phyloP scores from a whole-genome alignment of 2,113 vertebrate species.

The Caracal caracal region DNA sequence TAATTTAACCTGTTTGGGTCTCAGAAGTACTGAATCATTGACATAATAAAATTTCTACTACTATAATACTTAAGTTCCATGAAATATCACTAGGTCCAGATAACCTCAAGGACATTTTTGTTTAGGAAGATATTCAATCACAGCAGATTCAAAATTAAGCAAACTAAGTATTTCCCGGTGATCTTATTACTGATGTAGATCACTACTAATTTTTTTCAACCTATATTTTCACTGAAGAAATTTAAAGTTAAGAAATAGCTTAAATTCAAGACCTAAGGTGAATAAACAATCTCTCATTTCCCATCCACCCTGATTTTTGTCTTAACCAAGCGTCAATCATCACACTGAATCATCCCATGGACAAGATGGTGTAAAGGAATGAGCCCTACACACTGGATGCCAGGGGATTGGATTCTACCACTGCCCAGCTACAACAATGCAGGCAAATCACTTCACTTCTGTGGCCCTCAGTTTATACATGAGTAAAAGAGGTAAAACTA shows the following conservation, averaged over 20 bases:
- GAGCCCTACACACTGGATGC: not conserved
- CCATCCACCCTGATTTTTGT: not conserved
- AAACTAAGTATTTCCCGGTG: constrained; percentile 23
- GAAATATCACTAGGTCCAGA: constrained; percentile 52
- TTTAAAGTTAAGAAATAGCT: constrained; percentile 22
- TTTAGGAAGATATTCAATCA: constrained; percentile 8
- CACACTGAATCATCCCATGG: not conserved
- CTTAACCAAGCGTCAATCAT: not conserved
- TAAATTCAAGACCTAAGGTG: not conserved
- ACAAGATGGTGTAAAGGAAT: not conserved
- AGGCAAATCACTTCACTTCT: not conserved
- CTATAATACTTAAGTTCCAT: not conserved
- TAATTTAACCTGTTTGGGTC: not conserved
- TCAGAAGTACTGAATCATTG: not conserved
- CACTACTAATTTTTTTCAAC: not conserved
- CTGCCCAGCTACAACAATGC: not conserved
- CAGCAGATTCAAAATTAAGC: constrained; percentile 1
- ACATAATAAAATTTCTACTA: not conserved
- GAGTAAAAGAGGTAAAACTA: not conserved
- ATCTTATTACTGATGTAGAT: not conserved
- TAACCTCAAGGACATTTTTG: constrained; percentile 40
- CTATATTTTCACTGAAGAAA: constrained; percentile 40
- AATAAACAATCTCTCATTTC: constrained; percentile 14
- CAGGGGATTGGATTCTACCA: not conserved
- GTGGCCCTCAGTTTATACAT: not conserved